phyloP scores from a whole-genome alignment of 2,113 vertebrate genomes.

The Myxocyprinus asiaticus region DNA sequence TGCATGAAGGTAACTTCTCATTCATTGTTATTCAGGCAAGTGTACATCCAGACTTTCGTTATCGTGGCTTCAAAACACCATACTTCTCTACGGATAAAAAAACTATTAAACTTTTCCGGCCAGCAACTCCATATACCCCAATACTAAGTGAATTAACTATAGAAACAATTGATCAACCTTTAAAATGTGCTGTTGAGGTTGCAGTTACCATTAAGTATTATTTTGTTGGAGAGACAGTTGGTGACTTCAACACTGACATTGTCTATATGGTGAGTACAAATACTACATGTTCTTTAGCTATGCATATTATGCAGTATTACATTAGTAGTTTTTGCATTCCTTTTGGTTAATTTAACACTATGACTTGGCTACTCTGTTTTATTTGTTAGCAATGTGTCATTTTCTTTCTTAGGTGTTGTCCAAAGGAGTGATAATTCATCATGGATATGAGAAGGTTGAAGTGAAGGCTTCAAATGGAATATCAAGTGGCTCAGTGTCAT shows the following conservation, averaged over 20 bases:
- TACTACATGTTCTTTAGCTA: no score
- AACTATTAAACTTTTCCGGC: neutral
- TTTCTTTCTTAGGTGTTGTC: constrained; percentile 70
- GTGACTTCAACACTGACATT: constrained; percentile 45
- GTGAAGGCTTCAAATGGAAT: constrained; percentile 57
- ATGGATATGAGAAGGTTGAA: constrained; percentile 63
- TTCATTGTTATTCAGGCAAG: constrained; percentile 51
- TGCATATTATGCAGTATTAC: no score
- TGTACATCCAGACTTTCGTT: neutral
- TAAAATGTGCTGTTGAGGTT: constrained; percentile 56
- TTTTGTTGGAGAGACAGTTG: constrained; percentile 59
- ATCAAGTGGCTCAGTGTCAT: constrained; percentile 66
- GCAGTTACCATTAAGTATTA: constrained; percentile 60
- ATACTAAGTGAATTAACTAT: constrained; percentile 62
- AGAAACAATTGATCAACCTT: constrained; percentile 20
- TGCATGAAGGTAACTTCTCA: neutral
- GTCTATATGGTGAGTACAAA: constrained; percentile 65
- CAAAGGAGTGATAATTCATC: constrained; percentile 70
- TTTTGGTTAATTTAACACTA: no score
- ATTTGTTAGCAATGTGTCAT: neutral
- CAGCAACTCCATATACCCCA: constrained; percentile 35
- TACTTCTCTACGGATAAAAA: neutral
- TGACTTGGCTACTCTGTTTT: constrained; percentile 34
- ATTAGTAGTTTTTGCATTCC: no score
- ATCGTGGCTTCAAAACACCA: fast-evolving